These are phyloP conservation scores for Blennius ocellaris DNA, from an alignment of 2,113 vertebrate genomes.

Conservation along the genomic window DNA sequence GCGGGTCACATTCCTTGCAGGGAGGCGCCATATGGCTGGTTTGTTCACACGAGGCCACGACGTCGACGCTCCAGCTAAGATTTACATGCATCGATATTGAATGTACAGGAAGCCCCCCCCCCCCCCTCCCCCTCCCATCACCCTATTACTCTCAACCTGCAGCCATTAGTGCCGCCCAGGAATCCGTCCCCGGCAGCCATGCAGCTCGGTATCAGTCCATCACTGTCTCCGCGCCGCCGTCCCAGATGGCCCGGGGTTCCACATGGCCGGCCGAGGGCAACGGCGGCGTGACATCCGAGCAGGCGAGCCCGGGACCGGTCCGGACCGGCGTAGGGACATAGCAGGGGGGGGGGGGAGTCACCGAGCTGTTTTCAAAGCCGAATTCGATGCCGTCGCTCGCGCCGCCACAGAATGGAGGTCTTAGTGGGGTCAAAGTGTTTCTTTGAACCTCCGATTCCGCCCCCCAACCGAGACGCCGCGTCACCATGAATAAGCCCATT, in stretches of 20 bases:
- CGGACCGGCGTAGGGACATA: not conserved
- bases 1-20: constrained; percentile 19
- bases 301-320: constrained; percentile 23
- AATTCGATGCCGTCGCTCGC: constrained; percentile 2
- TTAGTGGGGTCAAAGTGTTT: constrained; percentile 14
- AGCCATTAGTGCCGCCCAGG: constrained; percentile 34
- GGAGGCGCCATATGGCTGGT: constrained; percentile 41
- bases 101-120: constrained; percentile 10
- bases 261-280: constrained; percentile 74
- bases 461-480: not conserved
- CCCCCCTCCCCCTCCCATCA: no score
- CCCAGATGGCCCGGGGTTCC: constrained; percentile 83
- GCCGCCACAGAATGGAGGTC: constrained; percentile 3
- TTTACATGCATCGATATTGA: constrained; percentile 37
- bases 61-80: constrained; percentile 8
- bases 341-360: not conserved
- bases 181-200: constrained; percentile 8
- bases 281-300: constrained; percentile 65
- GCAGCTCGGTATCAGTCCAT: constrained; percentile 36
- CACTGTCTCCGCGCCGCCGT: constrained; percentile 29
- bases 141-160: constrained; percentile 7
- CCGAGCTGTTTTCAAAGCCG: not conserved
- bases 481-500: constrained; percentile 28
- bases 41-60: constrained; percentile 16
- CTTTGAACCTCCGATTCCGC: constrained; percentile 21